Base-by-base conservation (phyloP, 2,888 invertebrate genomes). In the Gisinianus flammeolus region DNA sequence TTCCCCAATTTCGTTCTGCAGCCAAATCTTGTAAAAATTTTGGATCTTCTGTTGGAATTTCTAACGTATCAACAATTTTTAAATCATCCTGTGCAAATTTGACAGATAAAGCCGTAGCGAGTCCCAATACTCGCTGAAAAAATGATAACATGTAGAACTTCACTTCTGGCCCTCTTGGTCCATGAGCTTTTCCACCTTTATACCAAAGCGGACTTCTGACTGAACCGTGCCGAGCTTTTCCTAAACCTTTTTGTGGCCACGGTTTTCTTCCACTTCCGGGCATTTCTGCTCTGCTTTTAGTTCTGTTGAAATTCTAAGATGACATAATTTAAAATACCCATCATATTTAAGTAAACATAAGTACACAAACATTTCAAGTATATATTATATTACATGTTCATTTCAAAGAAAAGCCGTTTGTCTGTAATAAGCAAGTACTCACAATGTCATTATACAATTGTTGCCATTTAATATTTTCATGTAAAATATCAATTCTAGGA, bases 231-330 rank as follows among this genome's bases (percentile, higher is more conserved):
- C 98, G 91, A 0, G 98, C 94, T 83, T 91, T 90, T 0, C 99
- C 99, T 33, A 90, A 86, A 28, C 97, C 96, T 88, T 99, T 99
- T 86, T 99, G 99, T 0, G 95, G 95, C 97, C 97, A 98, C 0
- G 98, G 98, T 85, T 99, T 98, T 31, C 90, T 90, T 0, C 96
- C 96, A 74, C 97, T 95, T 54, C 97, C 97, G 69, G 91, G 89
- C 76, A 94, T 92, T 88, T 99, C 98, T 0, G 94, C 93, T 77
- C 95, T 89, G 0, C 92, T 91, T 86, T 93, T 93, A 1, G 93
- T 90, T 85, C 93, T 90, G 0, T 92, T 92, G 89, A 92, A 95
- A 85, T 93, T 92, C 87, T 54, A 67, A 70, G n/a, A n/a, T 58
- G 24, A 33, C 6, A 58, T 52, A 16, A 52, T 26, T 69, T 19